These are phyloP conservation scores for Hydrotaea diabolus DNA, from an alignment of 2,888 invertebrate genomes.

Conservation along the genomic window DNA sequence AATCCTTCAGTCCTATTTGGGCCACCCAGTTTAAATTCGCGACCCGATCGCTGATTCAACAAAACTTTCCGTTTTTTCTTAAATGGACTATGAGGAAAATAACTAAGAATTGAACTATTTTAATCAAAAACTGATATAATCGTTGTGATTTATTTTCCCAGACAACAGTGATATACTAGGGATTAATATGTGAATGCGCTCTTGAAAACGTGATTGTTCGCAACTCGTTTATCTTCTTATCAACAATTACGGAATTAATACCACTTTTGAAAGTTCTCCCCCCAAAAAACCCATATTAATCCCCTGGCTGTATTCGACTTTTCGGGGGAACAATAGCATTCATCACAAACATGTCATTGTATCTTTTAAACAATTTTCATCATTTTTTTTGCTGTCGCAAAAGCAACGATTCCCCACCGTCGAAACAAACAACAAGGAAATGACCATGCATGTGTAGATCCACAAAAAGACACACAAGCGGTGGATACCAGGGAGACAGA, in stretches of 20 bases:
- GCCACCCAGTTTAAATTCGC: too few relatives aligned
- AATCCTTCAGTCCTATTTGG: too few relatives aligned
- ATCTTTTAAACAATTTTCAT: constrained; percentile 7
- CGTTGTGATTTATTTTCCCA: too few relatives aligned
- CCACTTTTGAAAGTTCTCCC: neutral
- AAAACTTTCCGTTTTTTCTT: too few relatives aligned
- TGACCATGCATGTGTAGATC: neutral
- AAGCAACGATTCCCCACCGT: neutral
- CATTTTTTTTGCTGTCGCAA: neutral
- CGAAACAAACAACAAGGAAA: neutral
- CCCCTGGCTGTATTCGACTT: neutral
- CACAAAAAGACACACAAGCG: too few relatives aligned
- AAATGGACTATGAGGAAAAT: too few relatives aligned
- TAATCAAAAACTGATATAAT: too few relatives aligned
- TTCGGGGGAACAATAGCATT: neutral
- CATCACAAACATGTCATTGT: neutral
- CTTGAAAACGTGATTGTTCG: too few relatives aligned
- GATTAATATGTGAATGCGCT: too few relatives aligned
- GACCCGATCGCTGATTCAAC: too few relatives aligned
- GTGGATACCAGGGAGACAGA: neutral
- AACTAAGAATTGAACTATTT: too few relatives aligned
- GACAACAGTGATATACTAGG: too few relatives aligned
- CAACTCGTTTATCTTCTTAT: neutral
- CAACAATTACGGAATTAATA: neutral
- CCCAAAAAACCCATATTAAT: neutral